Base-by-base conservation (phyloP, 2,797 vertebrate genomes). In the Yasuhikotakia modesta region DNA sequence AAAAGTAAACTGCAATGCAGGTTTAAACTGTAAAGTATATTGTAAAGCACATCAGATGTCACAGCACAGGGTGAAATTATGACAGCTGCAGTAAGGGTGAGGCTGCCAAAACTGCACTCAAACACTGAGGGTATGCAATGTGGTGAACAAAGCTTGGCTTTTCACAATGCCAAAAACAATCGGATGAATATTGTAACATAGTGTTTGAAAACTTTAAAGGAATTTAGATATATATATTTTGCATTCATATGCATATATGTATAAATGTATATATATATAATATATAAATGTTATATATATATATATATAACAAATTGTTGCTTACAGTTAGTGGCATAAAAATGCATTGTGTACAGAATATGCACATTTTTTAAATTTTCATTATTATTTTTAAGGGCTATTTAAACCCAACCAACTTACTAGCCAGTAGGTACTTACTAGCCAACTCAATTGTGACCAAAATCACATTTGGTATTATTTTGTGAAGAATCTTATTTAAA, bases 81-180 rank as follows among this genome's bases (percentile, higher is more conserved):
- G 83, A 81, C 84, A 77, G 78, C 63, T 52, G 81, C 72, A 72
- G 46, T 22, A 58, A 65, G 60, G 78, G 69, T 72, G 55, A 73
- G 70, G 61, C 39, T 64, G 79, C 67, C 69, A 53, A 75, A 70
- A 45, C 75, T 68, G 70, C 32, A 72, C 50, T 63, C 52, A 79
- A 68, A 79, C 65, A 57, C 52, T 78, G 74, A 57, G 39, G 57
- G 63, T 50, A 58, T 70, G 80, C 67, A 76, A 43, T 52, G 48
- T 48, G 12, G 68, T 64, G 48, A 53, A 70, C 61, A 58, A 19
- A 53, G 65, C 39, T 8, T 46, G 39, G 63, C 16, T 52, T 55
- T 70, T 21, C 46, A 35, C n/a, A 35, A 50, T 55, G 66, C 63
- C 53, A 50, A 45, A 53, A 76, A 73, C 71, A 72, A 72, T 65